Evolutionary conservation across 2,888 invertebrate genomes (phyloP), one percentile per base, ranked within the genome.

Genomic region (Drosophila incognita): DNA sequence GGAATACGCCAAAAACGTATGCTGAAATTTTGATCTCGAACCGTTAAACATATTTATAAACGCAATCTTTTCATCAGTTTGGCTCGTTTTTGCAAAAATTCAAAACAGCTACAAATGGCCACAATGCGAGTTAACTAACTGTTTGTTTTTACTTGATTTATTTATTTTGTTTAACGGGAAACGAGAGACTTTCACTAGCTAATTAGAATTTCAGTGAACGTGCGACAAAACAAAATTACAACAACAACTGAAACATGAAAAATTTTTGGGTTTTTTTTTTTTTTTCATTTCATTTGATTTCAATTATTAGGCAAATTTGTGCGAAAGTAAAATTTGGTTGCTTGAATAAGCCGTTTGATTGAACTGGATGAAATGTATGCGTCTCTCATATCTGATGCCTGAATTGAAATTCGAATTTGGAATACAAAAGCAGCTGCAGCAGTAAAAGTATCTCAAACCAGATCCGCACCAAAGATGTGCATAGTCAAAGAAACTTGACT

Each of bases 261-360:
- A 62, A 60, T 31, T 38, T 49, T 6, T 21, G 21, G 7, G 58
- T 67, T 56, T 2, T 24, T 24, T 65, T 59, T 65, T 74, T 68
- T 69, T 51, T 51, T 71, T 69, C 31, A 58, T 73, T 51, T 84
- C 21, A 15, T 48, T 51, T 84, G 15, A 15, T 48, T 76, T 83
- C 82, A 89, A 85, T 85, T 89, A 85, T 85, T 89, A 85, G 57
- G 75, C 85, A 87, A 89, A 85, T 85, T 89, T 85, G 87, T 84
- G 89, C 85, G 85, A 85, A 85, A 85, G 85, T 87, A 54, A 69
- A 74, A 38, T 65, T 51, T 64, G 40, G 36, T 35, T 58, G 62
- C 15, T 29, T 29, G 31, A 46, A 60, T 81, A 83, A 15, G 46
- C 87, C 83, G 79, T 83, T 86, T 33, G 59, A 53, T 63, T 61